Percentiles rank a stretch among this genome's conserved stretches.
phyloP scores from a whole-genome alignment of 2,888 invertebrate species.

The Chloromyia formosa region DNA sequence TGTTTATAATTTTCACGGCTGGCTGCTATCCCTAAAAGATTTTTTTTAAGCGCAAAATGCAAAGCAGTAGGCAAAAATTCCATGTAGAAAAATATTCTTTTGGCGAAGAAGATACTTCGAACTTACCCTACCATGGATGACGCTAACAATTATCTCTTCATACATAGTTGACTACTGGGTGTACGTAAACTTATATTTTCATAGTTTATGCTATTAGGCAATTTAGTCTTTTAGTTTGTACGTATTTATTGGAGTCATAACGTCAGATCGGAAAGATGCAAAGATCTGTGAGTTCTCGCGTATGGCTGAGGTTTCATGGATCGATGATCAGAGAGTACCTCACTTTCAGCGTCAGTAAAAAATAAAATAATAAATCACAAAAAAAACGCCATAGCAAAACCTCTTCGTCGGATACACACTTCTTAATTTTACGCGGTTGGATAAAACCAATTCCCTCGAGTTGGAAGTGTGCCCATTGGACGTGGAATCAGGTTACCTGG shows the following conservation, averaged over 20 bases:
- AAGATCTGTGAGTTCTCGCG: too few species aligned
- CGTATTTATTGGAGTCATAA: not conserved
- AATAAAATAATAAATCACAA: too few species aligned
- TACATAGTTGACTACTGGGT: too few species aligned
- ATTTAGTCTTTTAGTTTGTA: constrained; percentile 33
- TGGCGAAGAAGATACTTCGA: not conserved
- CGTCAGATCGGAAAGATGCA: too few species aligned
- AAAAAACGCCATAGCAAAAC: too few species aligned
- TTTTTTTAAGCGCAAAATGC: not conserved
- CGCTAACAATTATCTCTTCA: not conserved
- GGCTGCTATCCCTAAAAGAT: constrained; percentile 37
- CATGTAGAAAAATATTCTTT: not conserved
- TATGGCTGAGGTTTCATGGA: too few species aligned
- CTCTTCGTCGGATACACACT: too few species aligned
- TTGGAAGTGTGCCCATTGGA: not conserved
- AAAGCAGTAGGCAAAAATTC: not conserved
- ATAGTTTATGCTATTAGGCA: constrained; percentile 20
- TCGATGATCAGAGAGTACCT: too few species aligned
- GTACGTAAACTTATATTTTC: not conserved
- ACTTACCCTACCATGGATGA: too few species aligned
- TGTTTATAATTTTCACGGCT: constrained; percentile 37
- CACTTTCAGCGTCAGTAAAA: too few species aligned
- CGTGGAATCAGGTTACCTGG: constrained; percentile 30
- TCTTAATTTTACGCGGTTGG: too few species aligned
- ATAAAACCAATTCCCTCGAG: too few species aligned